phyloP scores from a whole-genome alignment of 35 echinoderm and acorn worm species.

The Heliocidaris tuberculata region DNA sequence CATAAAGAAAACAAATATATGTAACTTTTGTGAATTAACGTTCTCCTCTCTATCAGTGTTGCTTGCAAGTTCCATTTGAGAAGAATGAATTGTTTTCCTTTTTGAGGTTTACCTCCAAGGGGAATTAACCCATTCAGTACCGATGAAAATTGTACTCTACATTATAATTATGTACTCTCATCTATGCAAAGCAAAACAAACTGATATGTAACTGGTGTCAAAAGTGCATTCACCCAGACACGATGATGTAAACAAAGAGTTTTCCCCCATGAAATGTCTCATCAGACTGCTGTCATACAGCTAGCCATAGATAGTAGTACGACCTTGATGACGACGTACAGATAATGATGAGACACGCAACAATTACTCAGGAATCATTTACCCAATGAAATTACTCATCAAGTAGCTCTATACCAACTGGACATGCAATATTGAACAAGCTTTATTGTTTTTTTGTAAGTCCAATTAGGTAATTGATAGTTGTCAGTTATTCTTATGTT shows the following conservation, averaged over 20 bases:
- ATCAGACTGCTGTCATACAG: neutral
- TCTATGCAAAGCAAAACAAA: neutral
- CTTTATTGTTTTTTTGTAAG: neutral
- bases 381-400: slow-evolving; percentile 11
- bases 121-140: too few species aligned
- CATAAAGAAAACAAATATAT: too few species aligned
- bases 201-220: neutral
- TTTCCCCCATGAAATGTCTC: neutral
- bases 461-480: slow-evolving; percentile 5
- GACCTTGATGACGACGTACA: neutral
- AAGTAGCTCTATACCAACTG: neutral
- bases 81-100: too few species aligned
- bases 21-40: too few species aligned
- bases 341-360: neutral
- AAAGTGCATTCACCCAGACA: neutral
- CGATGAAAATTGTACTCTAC: too few species aligned
- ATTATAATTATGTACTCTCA: neutral
- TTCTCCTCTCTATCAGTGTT: too few species aligned
- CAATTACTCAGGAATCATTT: slow-evolving; percentile 17
- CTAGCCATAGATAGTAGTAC: neutral
- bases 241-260: neutral
- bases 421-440: neutral
- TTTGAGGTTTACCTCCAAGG: too few species aligned
- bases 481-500: neutral
- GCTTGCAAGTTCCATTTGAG: too few species aligned